Base-by-base conservation (phyloP, 2,113 vertebrate species). In the Neoarius graeffei region DNA sequence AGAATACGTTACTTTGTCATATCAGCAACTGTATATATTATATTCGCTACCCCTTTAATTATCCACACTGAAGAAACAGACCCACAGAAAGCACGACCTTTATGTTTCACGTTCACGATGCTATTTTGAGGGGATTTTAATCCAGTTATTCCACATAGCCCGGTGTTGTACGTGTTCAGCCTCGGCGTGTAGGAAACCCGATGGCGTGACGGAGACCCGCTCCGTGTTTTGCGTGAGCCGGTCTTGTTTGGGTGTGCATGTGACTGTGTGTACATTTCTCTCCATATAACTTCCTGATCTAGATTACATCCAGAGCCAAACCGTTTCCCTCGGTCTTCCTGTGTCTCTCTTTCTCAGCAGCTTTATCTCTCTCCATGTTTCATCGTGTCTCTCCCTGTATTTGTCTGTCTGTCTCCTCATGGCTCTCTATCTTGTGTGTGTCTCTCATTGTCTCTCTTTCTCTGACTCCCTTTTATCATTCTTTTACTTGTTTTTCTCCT, bases 271-370 rank as follows among this genome's bases (percentile, higher is more conserved):
- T 83, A 80, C 76, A 80, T 85, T 35, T 85, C 30, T 54, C 48
- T 83, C 76, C 82, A 80, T 85, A 89, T 80, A 71, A 89, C 73
- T 84, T 89, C 88, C 88, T 89, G 81, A 42, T 87, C 35, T 14
- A 71, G 82, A 85, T 91, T 86, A 84, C 57, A 11, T 67, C n/a
- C 80, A 57, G 59, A 80, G 11, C 35, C 54, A 71, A 85, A 85
- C 25, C 59, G 8, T 82, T 15, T 42, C 25, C 52, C 20, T 83
- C 3, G 20, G 35, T 85, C 2, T 27, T 69, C 71, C 48, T 84
- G 27, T 64, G 35, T 76, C 54, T 69, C 10, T 35, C 15, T 60
- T 30, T 81, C 48, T 79, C 74, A 54, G 23, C 52, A 17, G 67
- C 52, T 19, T 25, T 77, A 60, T 60, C 50, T 77, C 60, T 52